These are phyloP conservation scores for Galemys pyrenaicus DNA, from an alignment of 2,113 vertebrate genomes.

Conservation along the genomic window DNA sequence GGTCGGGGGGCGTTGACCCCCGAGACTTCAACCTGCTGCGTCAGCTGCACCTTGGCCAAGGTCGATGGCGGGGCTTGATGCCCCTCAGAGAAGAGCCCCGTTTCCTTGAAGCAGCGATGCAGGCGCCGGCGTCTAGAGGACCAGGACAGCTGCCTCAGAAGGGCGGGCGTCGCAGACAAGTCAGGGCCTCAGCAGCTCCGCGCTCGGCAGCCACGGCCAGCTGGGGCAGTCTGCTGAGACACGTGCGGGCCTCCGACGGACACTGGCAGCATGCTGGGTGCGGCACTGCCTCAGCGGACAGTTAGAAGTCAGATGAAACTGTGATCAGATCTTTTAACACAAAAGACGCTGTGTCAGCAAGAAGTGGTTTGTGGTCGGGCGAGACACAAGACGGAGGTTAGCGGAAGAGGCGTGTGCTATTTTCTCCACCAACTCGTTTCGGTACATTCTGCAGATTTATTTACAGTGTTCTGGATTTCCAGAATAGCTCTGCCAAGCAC, in stretches of 20 bases:
- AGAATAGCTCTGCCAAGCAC: not conserved
- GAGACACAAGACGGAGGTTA: not conserved
- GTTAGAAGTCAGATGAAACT: too few species aligned
- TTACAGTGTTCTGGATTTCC: not conserved
- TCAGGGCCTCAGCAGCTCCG: too few species aligned
- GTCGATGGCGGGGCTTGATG: not conserved
- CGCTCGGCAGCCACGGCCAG: too few species aligned
- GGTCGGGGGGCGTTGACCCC: not conserved
- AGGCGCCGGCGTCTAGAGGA: too few species aligned
- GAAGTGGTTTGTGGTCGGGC: not conserved
- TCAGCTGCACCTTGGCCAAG: accelerated
- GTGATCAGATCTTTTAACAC: too few species aligned
- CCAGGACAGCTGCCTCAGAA: too few species aligned
- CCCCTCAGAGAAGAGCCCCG: not conserved
- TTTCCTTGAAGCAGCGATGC: not conserved
- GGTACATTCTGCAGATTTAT: not conserved
- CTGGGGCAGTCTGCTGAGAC: too few species aligned
- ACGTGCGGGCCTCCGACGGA: too few species aligned
- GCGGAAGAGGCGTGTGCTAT: accelerated
- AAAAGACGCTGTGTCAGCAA: not conserved
- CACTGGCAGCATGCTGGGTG: too few species aligned
- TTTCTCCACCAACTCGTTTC: not conserved
- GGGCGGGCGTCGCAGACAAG: too few species aligned
- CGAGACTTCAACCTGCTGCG: not conserved
- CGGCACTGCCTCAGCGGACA: too few species aligned